Percentiles rank a stretch among this genome's conserved stretches.
These are phyloP conservation scores for Acleris laterana DNA, from an alignment of 2,888 invertebrate species.

Conservation along the genomic window DNA sequence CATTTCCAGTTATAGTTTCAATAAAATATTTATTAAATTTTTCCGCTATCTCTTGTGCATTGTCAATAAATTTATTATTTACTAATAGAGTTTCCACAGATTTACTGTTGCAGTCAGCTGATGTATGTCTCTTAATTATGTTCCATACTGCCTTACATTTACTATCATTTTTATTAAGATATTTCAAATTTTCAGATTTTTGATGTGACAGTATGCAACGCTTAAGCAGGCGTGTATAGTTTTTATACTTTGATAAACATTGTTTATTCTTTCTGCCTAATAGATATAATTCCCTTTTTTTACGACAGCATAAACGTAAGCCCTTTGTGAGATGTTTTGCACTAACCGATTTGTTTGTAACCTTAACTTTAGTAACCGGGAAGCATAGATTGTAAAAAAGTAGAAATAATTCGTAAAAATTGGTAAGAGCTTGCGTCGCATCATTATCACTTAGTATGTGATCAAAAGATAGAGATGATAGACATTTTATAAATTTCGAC, in stretches of 20 bases:
- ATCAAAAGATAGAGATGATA: conserved; percentile 1
- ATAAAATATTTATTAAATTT: not conserved
- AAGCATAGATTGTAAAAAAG: conserved; percentile 1
- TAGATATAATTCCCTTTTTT: conserved; percentile 1
- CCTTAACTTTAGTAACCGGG: not conserved
- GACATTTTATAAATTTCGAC: not conserved
- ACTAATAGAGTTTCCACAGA: not conserved
- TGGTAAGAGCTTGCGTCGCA: not conserved
- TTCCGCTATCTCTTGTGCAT: not conserved
- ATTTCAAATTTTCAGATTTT: not conserved
- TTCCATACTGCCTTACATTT: conserved; percentile 8
- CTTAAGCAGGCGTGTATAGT: not conserved
- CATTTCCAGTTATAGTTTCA: not conserved
- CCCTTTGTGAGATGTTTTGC: not conserved
- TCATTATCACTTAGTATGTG: not conserved
- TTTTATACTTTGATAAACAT: not conserved
- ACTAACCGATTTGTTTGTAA: not conserved
- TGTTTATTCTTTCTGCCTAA: not conserved
- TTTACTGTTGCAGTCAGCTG: not conserved
- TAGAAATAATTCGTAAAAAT: not conserved
- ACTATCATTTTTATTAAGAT: not conserved
- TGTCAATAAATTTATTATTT: not conserved
- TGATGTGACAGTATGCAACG: not conserved
- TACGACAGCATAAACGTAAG: not conserved
- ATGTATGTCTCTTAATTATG: not conserved